These are phyloP conservation scores for Heliconius melpomene DNA, from an alignment of 1,140 invertebrate genomes.

Conservation along the genomic window DNA sequence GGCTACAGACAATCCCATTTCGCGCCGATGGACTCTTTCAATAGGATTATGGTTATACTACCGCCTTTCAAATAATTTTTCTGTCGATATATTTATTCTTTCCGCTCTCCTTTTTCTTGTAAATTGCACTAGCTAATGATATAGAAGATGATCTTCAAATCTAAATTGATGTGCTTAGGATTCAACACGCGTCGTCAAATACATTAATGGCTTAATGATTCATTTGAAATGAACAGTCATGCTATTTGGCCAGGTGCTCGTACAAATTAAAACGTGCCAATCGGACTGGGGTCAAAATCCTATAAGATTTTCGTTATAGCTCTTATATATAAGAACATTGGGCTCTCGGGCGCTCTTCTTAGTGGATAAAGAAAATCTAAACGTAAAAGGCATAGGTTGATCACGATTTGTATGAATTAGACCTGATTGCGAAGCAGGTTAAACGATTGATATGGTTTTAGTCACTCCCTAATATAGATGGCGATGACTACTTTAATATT, in stretches of 20 bases:
- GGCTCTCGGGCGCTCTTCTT: not conserved
- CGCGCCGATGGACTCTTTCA: no score
- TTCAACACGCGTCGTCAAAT: constrained; percentile 35
- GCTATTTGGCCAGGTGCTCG: constrained; percentile 41
- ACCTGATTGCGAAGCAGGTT: constrained; percentile 51
- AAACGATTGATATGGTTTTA: constrained; percentile 50
- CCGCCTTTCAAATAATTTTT: not conserved
- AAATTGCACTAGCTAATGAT: not conserved
- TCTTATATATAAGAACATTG: constrained; percentile 15
- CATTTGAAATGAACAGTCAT: constrained; percentile 39
- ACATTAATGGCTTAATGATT: constrained; percentile 41
- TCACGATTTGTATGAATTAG: constrained; percentile 52
- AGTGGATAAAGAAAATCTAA: constrained; percentile 29
- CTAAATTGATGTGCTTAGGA: constrained; percentile 26
- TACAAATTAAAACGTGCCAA: constrained; percentile 39
- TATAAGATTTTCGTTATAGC: constrained; percentile 20
- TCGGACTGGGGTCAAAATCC: constrained; percentile 41
- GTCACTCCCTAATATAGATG: constrained; percentile 44
- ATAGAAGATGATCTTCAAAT: constrained; percentile 10
- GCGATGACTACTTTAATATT: not conserved
- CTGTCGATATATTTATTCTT: not conserved
- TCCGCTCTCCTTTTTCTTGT: not conserved
- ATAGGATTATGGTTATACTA: not conserved
- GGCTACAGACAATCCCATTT: no score
- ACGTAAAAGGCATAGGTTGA: constrained; percentile 43